These are phyloP conservation scores for Lepidostoma basale DNA, from an alignment of 1,140 invertebrate genomes.

Conservation along the genomic window DNA sequence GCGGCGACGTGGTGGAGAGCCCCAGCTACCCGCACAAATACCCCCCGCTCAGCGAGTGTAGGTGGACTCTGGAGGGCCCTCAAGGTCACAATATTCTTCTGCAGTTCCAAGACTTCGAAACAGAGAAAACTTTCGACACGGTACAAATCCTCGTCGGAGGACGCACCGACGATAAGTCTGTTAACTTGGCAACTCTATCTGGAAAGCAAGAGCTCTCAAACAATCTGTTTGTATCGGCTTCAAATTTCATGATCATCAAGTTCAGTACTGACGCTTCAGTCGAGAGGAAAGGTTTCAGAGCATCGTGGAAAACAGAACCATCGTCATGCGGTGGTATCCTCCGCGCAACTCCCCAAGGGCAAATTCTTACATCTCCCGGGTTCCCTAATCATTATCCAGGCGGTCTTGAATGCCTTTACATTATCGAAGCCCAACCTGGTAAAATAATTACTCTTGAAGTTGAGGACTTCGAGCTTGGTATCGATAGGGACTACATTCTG, in stretches of 20 bases:
- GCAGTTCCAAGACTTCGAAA: constrained; percentile 96
- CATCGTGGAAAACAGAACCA: constrained; percentile 92
- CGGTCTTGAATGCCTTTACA: constrained; percentile 92
- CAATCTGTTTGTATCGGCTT: constrained; percentile 89
- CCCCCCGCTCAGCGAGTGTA: constrained; percentile 86
- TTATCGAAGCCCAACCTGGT: constrained; percentile 85
- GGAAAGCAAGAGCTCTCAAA: constrained; percentile 84
- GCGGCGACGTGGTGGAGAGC: constrained; percentile 93
- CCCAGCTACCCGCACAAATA: constrained; percentile 95
- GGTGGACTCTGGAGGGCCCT: constrained; percentile 96
- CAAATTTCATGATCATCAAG: constrained; percentile 98
- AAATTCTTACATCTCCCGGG: constrained; percentile 85
- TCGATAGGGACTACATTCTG: constrained; percentile 84
- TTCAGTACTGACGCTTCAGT: constrained; percentile 93
- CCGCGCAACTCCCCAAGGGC: constrained; percentile 80
- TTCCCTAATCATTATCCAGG: constrained; percentile 93
- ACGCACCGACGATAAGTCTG: constrained; percentile 90
- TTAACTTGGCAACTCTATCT: constrained; percentile 88
- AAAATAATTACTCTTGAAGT: constrained; percentile 89
- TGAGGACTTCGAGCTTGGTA: constrained; percentile 87
- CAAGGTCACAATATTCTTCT: constrained; percentile 92
- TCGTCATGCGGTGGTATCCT: constrained; percentile 86
- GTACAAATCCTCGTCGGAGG: constrained; percentile 95
- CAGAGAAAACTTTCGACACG: constrained; percentile 94
- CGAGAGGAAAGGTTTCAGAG: constrained; percentile 92